phyloP scores from a whole-genome alignment of 2,797 vertebrate genomes.

The Rhodeus uyekii region DNA sequence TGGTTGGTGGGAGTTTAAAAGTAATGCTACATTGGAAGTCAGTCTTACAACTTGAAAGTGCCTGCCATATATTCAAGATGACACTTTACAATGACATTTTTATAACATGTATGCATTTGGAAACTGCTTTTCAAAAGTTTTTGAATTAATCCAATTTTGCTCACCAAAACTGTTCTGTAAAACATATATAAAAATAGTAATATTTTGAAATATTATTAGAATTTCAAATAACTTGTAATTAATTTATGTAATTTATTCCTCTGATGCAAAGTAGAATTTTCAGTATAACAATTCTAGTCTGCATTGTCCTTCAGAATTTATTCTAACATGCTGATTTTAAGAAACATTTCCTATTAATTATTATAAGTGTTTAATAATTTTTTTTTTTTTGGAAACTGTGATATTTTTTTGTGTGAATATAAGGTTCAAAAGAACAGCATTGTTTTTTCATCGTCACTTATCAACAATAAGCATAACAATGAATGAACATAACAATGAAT shows the following conservation, averaged over 20 bases:
- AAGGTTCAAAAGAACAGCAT: background rate
- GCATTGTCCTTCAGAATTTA: background rate
- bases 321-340: background rate
- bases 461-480: background rate
- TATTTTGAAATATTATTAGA: background rate
- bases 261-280: background rate
- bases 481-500: background rate
- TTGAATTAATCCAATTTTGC: background rate
- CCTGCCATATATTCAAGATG: background rate
- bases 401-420: background rate
- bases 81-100: background rate
- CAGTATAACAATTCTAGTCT: background rate
- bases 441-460: background rate
- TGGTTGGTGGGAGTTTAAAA: constrained; percentile 12
- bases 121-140: too few species aligned
- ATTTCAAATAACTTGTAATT: background rate
- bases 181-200: background rate
- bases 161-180: background rate
- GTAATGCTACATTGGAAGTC: background rate
- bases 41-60: background rate
- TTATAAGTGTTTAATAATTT: background rate
- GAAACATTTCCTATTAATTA: background rate
- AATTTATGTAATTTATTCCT: background rate
- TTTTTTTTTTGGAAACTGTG: background rate
- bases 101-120: background rate